Evolutionary conservation across 1,140 invertebrate species (phyloP).

Genomic region (Procambarus clarkii): DNA sequence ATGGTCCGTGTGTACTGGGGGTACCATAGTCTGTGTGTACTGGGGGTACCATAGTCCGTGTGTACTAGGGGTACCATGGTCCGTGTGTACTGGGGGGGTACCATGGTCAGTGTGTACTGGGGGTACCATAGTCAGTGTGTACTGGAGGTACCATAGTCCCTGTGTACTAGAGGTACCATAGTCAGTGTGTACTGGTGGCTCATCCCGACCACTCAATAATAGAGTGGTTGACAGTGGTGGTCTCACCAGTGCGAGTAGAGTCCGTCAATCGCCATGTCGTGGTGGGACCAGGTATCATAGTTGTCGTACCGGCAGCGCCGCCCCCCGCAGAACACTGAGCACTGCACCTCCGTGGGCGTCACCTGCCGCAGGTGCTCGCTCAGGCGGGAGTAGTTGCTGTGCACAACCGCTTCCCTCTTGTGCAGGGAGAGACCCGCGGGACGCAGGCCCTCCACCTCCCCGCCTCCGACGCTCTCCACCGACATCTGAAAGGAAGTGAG

Average conservation of each 20-base stretch:
- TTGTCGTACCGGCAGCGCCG: conserved; percentile 88
- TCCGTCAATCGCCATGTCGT: conserved; percentile 85
- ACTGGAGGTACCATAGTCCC: too few relatives aligned
- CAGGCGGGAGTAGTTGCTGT: conserved; percentile 67
- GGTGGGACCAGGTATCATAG: conserved; percentile 80
- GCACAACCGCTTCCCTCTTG: conserved; percentile 36
- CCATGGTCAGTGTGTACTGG: too few relatives aligned
- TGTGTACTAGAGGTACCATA: too few relatives aligned
- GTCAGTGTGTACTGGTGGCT: too few relatives aligned
- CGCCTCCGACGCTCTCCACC: conserved; percentile 14
- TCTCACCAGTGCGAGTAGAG: conserved; percentile 89
- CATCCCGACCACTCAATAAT: too few relatives aligned
- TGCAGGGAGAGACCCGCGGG: conserved; percentile 37
- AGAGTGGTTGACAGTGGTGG: too few relatives aligned
- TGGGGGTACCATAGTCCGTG: too few relatives aligned
- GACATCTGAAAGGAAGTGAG: conserved; percentile 1
- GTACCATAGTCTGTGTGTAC: too few relatives aligned
- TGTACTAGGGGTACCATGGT: too few relatives aligned
- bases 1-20: too few relatives aligned
- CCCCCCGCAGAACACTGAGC: conserved; percentile 88
- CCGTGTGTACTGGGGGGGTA: too few relatives aligned
- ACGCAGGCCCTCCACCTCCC: neutral
- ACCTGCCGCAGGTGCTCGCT: conserved; percentile 72
- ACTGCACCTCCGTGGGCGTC: conserved; percentile 83
- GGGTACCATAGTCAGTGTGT: too few relatives aligned